phyloP scores from a whole-genome alignment of 2,888 invertebrate genomes.

The Hemicrepidius hirtus region DNA sequence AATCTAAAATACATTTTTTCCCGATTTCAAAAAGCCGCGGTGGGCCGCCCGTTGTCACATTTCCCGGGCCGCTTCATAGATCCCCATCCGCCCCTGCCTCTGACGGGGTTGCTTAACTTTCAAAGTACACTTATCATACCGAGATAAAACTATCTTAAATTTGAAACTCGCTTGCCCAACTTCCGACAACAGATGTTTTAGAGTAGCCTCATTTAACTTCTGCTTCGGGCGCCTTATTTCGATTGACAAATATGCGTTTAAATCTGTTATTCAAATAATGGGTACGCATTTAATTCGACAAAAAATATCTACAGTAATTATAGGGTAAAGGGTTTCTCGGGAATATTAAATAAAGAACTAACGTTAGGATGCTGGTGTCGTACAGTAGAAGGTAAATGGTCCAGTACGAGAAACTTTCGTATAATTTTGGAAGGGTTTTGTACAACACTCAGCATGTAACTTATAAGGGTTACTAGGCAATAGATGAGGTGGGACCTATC shows the following conservation, averaged over 20 bases:
- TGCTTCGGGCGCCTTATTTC: slow-evolving; percentile 12
- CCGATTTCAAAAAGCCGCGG: too few species aligned
- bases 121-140: slow-evolving; percentile 16
- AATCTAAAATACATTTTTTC: too few species aligned
- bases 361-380: not conserved
- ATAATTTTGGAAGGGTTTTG: slow-evolving; percentile 18
- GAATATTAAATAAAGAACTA: too few species aligned
- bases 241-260: slow-evolving; percentile 9
- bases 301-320: too few species aligned
- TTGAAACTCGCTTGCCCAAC: slow-evolving; percentile 10
- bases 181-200: slow-evolving; percentile 27
- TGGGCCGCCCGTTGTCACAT: too few species aligned
- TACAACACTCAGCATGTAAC: slow-evolving; percentile 2
- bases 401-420: slow-evolving; percentile 1
- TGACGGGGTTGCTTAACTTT: slow-evolving; percentile 12
- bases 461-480: slow-evolving; percentile 22
- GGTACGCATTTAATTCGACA: not conserved
- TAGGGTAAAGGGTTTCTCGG: too few species aligned
- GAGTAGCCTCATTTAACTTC: slow-evolving; percentile 28
- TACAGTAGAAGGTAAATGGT: not conserved
- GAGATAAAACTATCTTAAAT: slow-evolving; percentile 30
- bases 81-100: not conserved
- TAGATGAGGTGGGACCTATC: slow-evolving; percentile 24
- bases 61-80: not conserved
- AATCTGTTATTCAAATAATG: not conserved